Evolutionary conservation across 2,797 vertebrate genomes (phyloP).

Genomic region (Rousettus madagascariensis): DNA sequence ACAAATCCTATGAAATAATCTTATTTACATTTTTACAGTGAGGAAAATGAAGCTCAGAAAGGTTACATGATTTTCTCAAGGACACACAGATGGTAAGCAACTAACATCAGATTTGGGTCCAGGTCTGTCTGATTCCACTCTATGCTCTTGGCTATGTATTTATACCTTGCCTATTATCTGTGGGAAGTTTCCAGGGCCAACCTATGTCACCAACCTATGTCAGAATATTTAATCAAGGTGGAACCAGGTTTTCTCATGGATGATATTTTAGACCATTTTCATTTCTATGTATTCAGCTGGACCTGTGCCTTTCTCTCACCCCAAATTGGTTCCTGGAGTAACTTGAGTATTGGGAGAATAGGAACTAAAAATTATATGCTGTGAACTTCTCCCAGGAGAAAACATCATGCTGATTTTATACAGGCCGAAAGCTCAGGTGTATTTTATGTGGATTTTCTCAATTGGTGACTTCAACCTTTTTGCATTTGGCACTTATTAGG

Average conservation of each 20-base stretch:
- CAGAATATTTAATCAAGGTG: not conserved
- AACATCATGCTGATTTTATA: conserved; percentile 47
- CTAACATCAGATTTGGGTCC: not conserved
- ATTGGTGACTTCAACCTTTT: conserved; percentile 63
- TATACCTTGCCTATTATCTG: not conserved
- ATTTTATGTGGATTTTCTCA: conserved; percentile 67
- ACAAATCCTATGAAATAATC: not conserved
- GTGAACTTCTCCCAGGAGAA: conserved; percentile 58
- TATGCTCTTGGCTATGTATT: not conserved
- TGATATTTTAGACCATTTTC: conserved; percentile 50
- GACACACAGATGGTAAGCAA: not conserved
- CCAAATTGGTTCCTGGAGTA: conserved; percentile 61
- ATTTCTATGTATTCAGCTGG: not conserved
- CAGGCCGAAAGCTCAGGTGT: conserved; percentile 60
- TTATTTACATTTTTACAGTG: not conserved
- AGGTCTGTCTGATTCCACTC: not conserved
- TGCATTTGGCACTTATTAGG: conserved; percentile 66
- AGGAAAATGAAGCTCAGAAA: not conserved
- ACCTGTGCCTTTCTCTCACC: conserved; percentile 32
- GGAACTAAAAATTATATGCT: conserved; percentile 66
- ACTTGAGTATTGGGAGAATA: conserved; percentile 35
- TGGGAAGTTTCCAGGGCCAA: not conserved
- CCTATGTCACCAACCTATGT: not conserved
- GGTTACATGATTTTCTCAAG: not conserved
- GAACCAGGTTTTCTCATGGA: not conserved